Percentiles rank a stretch among this genome's conserved stretches.
Conservation (phyloP, 2,797 vertebrate genomes). For the Sebastes oblongus region DNA sequence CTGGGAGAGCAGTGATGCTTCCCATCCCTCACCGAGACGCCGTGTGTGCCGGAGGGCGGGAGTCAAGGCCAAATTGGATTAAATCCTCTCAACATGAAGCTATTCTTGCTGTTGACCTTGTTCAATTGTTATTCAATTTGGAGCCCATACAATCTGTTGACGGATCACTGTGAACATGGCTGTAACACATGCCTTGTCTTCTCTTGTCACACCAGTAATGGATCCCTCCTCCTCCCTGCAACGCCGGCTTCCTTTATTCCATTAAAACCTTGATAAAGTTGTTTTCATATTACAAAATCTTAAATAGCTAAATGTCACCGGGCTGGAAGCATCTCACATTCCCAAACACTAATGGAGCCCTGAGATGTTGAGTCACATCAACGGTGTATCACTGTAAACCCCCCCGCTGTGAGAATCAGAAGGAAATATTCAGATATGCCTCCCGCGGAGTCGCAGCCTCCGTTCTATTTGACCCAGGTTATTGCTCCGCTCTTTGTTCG, state of each 20-base stretch:
- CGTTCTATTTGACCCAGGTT: slow-evolving; percentile 51
- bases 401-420: slow-evolving; percentile 46
- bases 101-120: slow-evolving; percentile 59
- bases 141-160: slow-evolving; percentile 29
- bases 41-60: neutral
- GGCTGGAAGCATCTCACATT: neutral
- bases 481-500: slow-evolving; percentile 44
- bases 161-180: slow-evolving; percentile 26
- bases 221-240: neutral
- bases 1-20: slow-evolving; percentile 11
- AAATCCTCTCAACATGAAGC: slow-evolving; percentile 46
- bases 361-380: slow-evolving; percentile 15
- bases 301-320: slow-evolving; percentile 1
- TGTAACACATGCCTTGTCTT: neutral
- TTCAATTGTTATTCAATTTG: slow-evolving; percentile 60
- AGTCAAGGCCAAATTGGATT: slow-evolving; percentile 60
- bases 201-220: neutral
- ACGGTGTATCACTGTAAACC: neutral
- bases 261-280: neutral
- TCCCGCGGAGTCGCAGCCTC: neutral
- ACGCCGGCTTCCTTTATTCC: neutral
- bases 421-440: slow-evolving; percentile 32
- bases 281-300: slow-evolving; percentile 13
- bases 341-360: neutral
- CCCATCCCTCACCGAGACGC: slow-evolving; percentile 20